These are phyloP conservation scores for Macroramphosus scolopax DNA, from an alignment of 2,797 vertebrate species.

Conservation along the genomic window DNA sequence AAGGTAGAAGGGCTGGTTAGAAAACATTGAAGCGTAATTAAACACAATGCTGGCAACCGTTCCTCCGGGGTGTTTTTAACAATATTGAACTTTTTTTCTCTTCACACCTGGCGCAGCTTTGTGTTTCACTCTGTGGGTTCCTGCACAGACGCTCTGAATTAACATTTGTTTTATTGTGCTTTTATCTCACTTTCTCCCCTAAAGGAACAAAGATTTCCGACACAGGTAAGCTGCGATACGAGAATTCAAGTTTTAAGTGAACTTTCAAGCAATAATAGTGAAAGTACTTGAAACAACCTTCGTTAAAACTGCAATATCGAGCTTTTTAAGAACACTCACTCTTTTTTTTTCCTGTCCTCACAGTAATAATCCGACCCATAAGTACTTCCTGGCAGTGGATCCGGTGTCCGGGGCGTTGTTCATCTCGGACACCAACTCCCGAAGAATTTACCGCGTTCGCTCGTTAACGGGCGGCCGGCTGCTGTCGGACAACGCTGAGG, in stretches of 20 bases:
- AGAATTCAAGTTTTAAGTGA: constrained; percentile 13
- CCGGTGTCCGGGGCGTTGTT: constrained; percentile 93
- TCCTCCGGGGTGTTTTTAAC: constrained; percentile 54
- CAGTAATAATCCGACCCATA: constrained; percentile 98
- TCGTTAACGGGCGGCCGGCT: constrained; percentile 87
- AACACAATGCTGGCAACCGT: too few species aligned
- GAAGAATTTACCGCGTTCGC: constrained; percentile 90
- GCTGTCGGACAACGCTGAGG: constrained; percentile 91
- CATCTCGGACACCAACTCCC: constrained; percentile 96
- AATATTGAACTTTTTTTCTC: constrained; percentile 53
- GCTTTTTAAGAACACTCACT: neutral
- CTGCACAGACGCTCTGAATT: constrained; percentile 59
- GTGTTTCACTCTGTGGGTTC: constrained; percentile 47
- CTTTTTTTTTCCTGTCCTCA: constrained; percentile 5
- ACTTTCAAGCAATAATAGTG: constrained; percentile 3
- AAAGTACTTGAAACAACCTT: neutral
- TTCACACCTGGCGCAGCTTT: constrained; percentile 53
- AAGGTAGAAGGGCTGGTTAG: constrained; percentile 87
- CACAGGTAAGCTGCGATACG: constrained; percentile 87
- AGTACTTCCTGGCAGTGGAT: constrained; percentile 98
- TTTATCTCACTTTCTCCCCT: constrained; percentile 42
- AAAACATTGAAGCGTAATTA: too few species aligned
- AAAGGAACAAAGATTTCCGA: constrained; percentile 99
- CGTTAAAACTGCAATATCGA: constrained; percentile 8
- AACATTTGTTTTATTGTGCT: constrained; percentile 65